phyloP scores from a whole-genome alignment of 2,888 invertebrate species.

The Lottia gigantea region DNA sequence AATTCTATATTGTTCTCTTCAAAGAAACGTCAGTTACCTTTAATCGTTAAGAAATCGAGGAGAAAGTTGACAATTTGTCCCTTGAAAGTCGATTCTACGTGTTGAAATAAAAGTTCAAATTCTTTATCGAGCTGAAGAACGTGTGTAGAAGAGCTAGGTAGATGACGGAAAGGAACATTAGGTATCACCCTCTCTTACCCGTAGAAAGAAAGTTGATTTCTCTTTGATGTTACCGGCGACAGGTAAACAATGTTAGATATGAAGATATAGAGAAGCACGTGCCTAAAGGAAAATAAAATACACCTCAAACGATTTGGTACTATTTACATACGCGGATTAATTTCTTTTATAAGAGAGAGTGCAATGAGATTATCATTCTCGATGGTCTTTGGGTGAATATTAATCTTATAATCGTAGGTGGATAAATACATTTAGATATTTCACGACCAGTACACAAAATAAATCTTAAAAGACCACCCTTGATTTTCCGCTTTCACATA shows the following conservation, averaged over 20 bases:
- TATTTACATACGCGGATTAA: constrained; percentile 10
- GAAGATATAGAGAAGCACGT: constrained; percentile 3
- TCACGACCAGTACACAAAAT: not conserved
- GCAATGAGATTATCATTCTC: constrained; percentile 1
- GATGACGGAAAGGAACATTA: not conserved
- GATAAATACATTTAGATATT: not conserved
- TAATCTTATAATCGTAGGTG: not conserved
- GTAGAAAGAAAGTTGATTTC: not conserved
- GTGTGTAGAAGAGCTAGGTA: not conserved
- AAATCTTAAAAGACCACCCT: too few relatives aligned
- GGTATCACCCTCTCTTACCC: constrained; percentile 1
- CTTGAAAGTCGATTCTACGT: not conserved
- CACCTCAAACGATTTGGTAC: constrained; percentile 11
- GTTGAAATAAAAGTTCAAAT: not conserved
- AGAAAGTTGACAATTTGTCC: not conserved
- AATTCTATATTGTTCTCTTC: not conserved
- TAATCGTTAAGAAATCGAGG: not conserved
- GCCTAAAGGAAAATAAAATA: not conserved
- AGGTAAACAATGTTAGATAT: constrained; percentile 5
- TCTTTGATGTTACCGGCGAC: constrained; percentile 3
- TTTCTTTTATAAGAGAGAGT: constrained; percentile 6
- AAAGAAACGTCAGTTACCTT: not conserved
- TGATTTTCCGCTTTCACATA: too few relatives aligned
- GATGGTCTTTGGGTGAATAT: not conserved
- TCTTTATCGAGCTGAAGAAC: not conserved